These are phyloP conservation scores for Urocitellus parryii DNA, from an alignment of 2,113 vertebrate species.

Conservation along the genomic window DNA sequence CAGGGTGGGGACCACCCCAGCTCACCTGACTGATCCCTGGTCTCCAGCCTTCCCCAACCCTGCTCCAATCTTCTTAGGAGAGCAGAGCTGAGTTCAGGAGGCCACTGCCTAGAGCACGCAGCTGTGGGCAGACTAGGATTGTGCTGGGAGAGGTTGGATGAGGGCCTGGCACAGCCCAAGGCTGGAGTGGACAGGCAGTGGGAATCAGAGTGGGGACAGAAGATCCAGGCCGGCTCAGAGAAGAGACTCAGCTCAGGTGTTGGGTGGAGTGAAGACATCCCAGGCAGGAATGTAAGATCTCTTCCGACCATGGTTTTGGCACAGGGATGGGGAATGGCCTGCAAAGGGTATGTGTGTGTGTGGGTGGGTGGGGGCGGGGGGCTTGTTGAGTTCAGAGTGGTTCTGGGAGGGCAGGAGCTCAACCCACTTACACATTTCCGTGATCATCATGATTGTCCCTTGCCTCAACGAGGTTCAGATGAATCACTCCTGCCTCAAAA, in stretches of 20 bases:
- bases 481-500: slow-evolving; percentile 61
- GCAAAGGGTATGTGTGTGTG: no score
- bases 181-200: neutral
- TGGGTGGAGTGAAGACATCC: neutral
- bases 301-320: neutral
- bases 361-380: rapidly evolving
- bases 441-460: neutral
- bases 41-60: neutral
- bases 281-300: neutral
- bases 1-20: neutral
- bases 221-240: neutral
- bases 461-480: slow-evolving; percentile 9
- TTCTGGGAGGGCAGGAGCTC: neutral
- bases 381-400: neutral
- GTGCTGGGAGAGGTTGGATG: neutral
- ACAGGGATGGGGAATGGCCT: no score
- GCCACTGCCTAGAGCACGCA: neutral
- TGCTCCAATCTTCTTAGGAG: neutral
- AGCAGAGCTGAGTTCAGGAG: neutral
- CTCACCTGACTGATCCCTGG: neutral
- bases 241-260: neutral
- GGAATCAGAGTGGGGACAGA: rapidly evolving
- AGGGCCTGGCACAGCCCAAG: no score
- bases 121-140: neutral
- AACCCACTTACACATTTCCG: neutral